Percentiles rank a stretch among this genome's conserved stretches.
These are phyloP conservation scores for Formica selysi DNA, from an alignment of 1,140 invertebrate species.

Conservation along the genomic window DNA sequence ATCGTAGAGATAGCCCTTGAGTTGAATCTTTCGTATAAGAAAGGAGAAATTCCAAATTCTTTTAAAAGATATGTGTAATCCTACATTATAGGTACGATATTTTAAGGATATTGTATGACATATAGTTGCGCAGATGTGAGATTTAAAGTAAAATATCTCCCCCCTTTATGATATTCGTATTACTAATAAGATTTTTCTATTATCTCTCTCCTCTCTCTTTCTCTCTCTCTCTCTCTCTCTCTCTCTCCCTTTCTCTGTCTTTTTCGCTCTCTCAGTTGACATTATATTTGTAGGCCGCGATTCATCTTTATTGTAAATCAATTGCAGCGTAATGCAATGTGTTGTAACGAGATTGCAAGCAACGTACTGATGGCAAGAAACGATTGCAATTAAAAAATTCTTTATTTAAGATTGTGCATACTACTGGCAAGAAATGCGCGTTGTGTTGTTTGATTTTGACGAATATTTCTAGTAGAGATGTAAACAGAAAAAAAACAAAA, in stretches of 20 bases:
- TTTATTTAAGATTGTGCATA: not conserved
- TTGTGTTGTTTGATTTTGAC: not conserved
- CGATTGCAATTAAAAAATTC: not conserved
- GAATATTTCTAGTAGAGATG: not conserved
- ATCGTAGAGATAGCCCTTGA: not conserved
- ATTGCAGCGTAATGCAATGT: not conserved
- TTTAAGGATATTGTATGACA: conserved; percentile 5
- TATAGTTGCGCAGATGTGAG: conserved; percentile 13
- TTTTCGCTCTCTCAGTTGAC: not conserved
- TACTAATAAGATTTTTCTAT: conserved; percentile 30
- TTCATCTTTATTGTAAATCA: conserved; percentile 6
- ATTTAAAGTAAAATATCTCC: conserved; percentile 12
- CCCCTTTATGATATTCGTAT: conserved; percentile 4
- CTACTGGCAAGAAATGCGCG: not conserved
- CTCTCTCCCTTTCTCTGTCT: no score
- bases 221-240: no score
- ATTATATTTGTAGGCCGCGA: not conserved
- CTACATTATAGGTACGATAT: conserved; percentile 1
- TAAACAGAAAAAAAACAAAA: no score
- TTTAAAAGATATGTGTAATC: conserved; percentile 21
- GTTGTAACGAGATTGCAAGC: not conserved
- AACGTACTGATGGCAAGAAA: not conserved
- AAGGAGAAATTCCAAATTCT: not conserved
- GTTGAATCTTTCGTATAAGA: conserved; percentile 4
- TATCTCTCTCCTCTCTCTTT: not conserved